phyloP scores from a whole-genome alignment of 37 sponge, comb jelly and placozoan species.

The Agelas oroides region DNA sequence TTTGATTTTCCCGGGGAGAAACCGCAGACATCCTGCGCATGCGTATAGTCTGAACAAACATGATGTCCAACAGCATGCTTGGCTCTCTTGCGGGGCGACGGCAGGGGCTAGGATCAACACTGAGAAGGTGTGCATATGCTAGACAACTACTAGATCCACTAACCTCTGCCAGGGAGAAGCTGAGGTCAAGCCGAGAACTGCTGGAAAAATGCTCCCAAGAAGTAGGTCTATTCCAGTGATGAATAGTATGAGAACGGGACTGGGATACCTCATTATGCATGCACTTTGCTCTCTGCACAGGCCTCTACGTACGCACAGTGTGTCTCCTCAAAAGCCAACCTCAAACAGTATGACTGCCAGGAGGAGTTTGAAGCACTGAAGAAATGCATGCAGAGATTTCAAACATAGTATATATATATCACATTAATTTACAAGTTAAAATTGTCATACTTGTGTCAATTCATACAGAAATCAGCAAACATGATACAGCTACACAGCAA shows the following conservation, averaged over 20 bases:
- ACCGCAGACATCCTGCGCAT: too few species aligned
- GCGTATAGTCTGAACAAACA: too few species aligned
- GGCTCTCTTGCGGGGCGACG: too few species aligned
- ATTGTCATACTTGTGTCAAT: too few species aligned
- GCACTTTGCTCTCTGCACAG: neutral
- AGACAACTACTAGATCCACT: neutral
- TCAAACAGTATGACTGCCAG: constrained; percentile 52
- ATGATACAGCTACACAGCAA: too few species aligned
- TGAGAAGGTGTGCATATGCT: too few species aligned
- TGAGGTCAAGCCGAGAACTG: neutral
- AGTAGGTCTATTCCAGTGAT: neutral
- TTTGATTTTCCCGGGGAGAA: constrained; percentile 22
- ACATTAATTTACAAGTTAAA: too few species aligned
- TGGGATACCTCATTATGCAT: too few species aligned
- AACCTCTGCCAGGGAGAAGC: constrained; percentile 2
- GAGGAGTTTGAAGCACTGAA: constrained; percentile 57
- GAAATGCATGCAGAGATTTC: constrained; percentile 22
- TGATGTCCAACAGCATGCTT: too few species aligned
- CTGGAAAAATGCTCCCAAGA: constrained; percentile 22
- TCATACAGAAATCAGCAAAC: too few species aligned
- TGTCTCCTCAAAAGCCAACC: constrained; percentile 40
- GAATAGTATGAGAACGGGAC: too few species aligned
- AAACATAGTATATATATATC: neutral
- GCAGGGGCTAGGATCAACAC: too few species aligned
- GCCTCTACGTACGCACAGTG: constrained; percentile 48